These are phyloP conservation scores for Beaufortia kweichowensis DNA, from an alignment of 2,113 vertebrate species.

Conservation along the genomic window DNA sequence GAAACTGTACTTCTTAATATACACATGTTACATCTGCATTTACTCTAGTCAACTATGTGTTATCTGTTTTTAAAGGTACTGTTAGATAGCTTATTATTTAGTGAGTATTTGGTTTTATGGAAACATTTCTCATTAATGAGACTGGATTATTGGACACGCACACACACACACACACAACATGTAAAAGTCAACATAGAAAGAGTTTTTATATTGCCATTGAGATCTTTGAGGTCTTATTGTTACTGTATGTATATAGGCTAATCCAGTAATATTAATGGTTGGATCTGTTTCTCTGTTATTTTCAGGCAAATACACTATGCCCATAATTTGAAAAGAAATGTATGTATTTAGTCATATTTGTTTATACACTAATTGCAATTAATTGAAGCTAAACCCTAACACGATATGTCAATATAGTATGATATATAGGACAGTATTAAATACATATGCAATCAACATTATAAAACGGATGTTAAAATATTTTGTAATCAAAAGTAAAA, in stretches of 20 bases:
- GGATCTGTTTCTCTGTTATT: neutral
- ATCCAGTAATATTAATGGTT: neutral
- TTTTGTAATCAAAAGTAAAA: neutral
- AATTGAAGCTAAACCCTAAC: neutral
- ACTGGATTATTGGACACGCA: no score
- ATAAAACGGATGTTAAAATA: neutral
- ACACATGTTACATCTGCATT: no score
- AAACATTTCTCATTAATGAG: no score
- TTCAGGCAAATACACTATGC: neutral
- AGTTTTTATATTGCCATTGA: no score
- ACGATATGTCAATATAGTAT: neutral
- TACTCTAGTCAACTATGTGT: no score
- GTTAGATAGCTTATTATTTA: no score
- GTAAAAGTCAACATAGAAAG: no score
- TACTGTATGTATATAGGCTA: slow-evolving; percentile 6
- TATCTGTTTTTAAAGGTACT: no score
- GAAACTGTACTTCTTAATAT: neutral
- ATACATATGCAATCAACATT: neutral
- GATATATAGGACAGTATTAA: neutral
- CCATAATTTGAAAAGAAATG: neutral
- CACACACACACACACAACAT: no score
- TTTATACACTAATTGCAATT: neutral
- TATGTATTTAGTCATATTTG: neutral
- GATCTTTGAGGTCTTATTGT: no score
- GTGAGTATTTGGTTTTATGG: neutral